phyloP scores from a whole-genome alignment of 2,797 vertebrate species.

The Sarcoramphus papa region DNA sequence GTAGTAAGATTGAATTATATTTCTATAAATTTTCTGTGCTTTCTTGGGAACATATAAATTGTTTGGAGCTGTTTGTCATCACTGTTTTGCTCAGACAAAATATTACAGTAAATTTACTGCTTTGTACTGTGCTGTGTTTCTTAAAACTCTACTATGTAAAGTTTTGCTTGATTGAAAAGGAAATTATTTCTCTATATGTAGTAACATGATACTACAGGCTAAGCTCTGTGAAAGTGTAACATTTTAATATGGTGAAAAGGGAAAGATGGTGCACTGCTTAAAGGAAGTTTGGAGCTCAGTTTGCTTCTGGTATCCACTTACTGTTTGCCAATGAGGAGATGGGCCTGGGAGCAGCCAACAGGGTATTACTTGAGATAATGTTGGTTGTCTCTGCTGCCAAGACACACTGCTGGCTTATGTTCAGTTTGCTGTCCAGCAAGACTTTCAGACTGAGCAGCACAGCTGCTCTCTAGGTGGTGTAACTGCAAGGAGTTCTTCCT shows the following conservation, averaged over 20 bases:
- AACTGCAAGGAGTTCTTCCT: neutral
- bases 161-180: neutral
- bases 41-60: neutral
- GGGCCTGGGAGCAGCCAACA: neutral
- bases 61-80: neutral
- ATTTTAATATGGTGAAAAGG: neutral
- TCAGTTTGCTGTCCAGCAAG: neutral
- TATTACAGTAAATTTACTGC: neutral
- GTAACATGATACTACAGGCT: neutral
- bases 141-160: neutral
- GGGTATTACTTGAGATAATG: neutral
- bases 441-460: neutral
- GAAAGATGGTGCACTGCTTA: neutral
- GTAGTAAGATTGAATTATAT: neutral
- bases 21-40: neutral
- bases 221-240: neutral
- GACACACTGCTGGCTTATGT: neutral
- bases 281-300: neutral
- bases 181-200: neutral
- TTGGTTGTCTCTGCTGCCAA: neutral
- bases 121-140: neutral
- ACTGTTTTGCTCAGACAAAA: constrained; percentile 9
- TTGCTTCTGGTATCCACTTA: neutral
- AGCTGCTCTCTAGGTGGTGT: neutral
- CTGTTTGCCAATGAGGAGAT: neutral